Conservation (phyloP, 1,140 invertebrate species). For the Pemphigus obesinymphae region DNA sequence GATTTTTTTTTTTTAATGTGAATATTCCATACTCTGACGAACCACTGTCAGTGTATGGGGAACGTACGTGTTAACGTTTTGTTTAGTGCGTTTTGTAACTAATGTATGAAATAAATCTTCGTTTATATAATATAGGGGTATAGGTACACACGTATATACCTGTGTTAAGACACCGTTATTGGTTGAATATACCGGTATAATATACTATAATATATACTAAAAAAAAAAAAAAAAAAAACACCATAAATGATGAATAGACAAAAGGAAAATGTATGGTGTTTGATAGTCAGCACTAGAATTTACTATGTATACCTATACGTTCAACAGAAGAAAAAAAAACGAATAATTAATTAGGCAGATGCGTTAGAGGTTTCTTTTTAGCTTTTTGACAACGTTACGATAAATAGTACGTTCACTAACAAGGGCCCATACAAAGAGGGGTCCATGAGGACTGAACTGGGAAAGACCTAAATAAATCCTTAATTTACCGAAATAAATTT, state of each 20-base stretch:
- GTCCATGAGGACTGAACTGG: too few relatives aligned
- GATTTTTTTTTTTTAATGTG: too few relatives aligned
- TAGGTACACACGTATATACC: background rate
- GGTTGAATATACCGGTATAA: background rate
- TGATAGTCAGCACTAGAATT: background rate
- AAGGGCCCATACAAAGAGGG: too few relatives aligned
- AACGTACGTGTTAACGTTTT: background rate
- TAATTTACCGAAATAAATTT: too few relatives aligned
- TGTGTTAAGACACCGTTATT: background rate
- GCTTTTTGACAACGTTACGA: too few relatives aligned
- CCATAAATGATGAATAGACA: background rate
- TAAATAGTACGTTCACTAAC: too few relatives aligned
- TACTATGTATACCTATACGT: too few relatives aligned
- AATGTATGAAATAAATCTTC: conserved; percentile 12
- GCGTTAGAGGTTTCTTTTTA: too few relatives aligned
- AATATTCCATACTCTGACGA: background rate
- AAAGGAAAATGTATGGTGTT: background rate
- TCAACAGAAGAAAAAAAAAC: background rate
- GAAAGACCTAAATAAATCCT: too few relatives aligned
- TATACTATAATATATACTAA: background rate
- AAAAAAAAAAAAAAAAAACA: background rate
- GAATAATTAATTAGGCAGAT: background rate
- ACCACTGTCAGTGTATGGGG: background rate
- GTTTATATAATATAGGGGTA: background rate
- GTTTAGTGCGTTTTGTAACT: background rate